phyloP scores from a whole-genome alignment of 2,888 invertebrate species.

The Ecdyonurus torrentis region DNA sequence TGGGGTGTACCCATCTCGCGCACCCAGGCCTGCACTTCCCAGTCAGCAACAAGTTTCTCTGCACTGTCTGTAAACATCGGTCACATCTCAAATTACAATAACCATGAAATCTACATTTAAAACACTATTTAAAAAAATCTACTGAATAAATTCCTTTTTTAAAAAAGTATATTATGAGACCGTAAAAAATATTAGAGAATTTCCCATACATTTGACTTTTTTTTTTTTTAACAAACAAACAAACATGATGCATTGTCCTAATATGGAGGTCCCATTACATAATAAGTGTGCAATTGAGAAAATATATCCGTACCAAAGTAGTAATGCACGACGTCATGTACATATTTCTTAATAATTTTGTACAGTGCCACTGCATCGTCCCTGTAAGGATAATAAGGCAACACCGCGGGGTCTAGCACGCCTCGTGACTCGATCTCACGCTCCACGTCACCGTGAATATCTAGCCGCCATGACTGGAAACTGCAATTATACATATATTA shows the following conservation, averaged over 20 bases:
- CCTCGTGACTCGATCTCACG: conserved; percentile 24
- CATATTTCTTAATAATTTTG: conserved; percentile 26
- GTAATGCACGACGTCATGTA: conserved; percentile 23
- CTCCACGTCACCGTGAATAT: conserved; percentile 22
- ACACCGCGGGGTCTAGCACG: conserved; percentile 21
- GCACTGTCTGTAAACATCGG: conserved; percentile 18
- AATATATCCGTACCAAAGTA: conserved; percentile 28
- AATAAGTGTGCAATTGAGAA: no score
- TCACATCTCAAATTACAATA: background rate
- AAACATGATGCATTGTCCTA: no score
- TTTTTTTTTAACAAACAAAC: no score
- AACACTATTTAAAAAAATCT: no score
- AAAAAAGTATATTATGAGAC: background rate
- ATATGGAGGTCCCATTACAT: no score
- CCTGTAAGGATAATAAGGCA: conserved; percentile 28
- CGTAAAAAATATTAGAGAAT: background rate
- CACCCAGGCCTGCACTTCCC: conserved; percentile 22
- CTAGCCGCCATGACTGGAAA: conserved; percentile 15
- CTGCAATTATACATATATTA: no score
- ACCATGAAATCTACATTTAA: no score
- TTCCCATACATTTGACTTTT: no score
- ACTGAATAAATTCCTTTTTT: background rate
- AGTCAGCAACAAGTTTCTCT: conserved; percentile 20
- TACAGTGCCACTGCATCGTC: conserved; percentile 27
- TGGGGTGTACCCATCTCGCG: conserved; percentile 21